Base-by-base conservation (phyloP, 1,140 invertebrate species). In the Zeugodacus cucurbitae region DNA sequence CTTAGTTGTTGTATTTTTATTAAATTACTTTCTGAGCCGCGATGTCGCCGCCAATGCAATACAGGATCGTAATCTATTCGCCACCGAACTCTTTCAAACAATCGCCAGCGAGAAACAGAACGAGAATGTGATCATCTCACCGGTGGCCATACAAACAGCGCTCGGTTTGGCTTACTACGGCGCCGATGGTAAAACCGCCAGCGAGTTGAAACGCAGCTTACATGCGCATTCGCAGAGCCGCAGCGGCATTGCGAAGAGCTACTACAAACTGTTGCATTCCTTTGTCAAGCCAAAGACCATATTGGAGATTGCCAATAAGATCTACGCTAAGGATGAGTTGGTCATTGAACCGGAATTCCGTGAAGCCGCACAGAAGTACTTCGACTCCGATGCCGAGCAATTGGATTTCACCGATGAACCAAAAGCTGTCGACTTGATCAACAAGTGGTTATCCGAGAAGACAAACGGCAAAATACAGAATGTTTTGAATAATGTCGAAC, bases 381-480 rank as follows among this genome's bases (percentile, higher is more conserved):
- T 93, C 22, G 91, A 93, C 29, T 93, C 95, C 17, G 92, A 94
- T 87, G 93, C 94, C 2, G 92, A 95, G 90, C 91, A 91, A 78
- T 88, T 96, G 4, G 93, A 96, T 91, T 96, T 96, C 88, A 89
- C 88, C 2, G 89, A 94, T 41, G 89, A 93, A 57, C 85, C 90
- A 6, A 89, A 92, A 89, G 93, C 95, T 2, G 92, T 95, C 26
- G 89, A 94, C 29, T 90, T 58, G 2, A 96, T 97, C 88, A 97
- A 97, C 90, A 59, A 90, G 14, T 97, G 96, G 96, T 95, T 96
- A 20, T 94, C 94, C 87, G 89, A 95, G 29, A 91, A 95, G 89
- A 97, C 96, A 0, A 94, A 95, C 62, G 91, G 95, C 58, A 95
- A 95, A 90, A 97, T 97, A 62, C 94, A 94, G 85, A 92, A 96